A percentile compares a stretch with the other conserved stretches of the same genome.
phyloP scores from a whole-genome alignment of 2,113 vertebrate genomes.

The Notothenia rossii region DNA sequence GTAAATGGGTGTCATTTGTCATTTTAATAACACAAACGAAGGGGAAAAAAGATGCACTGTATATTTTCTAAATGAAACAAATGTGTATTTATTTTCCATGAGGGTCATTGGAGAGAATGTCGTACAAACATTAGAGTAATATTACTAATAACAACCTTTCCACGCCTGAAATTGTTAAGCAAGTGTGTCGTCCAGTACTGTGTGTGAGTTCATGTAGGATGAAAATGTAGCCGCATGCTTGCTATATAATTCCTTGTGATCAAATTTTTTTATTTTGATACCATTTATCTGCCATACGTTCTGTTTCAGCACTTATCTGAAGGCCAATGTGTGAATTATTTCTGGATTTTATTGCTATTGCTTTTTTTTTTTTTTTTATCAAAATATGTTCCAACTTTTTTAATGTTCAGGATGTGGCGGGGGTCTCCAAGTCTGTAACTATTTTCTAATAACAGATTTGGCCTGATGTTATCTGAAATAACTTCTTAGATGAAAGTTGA shows the following conservation, averaged over 20 bases:
- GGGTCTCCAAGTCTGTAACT: constrained; percentile 70
- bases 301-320: constrained; percentile 61
- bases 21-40: constrained; percentile 84
- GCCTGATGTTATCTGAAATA: constrained; percentile 23
- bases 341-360: constrained; percentile 35
- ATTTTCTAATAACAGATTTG: constrained; percentile 44
- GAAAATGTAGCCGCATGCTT: constrained; percentile 87
- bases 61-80: constrained; percentile 87
- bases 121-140: constrained; percentile 77
- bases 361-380: constrained; percentile 11
- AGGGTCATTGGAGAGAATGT: constrained; percentile 84
- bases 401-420: constrained; percentile 6
- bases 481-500: constrained; percentile 1
- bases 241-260: constrained; percentile 78
- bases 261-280: constrained; percentile 43
- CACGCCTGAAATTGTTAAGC: constrained; percentile 82
- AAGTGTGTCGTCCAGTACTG: constrained; percentile 84
- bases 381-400: constrained; percentile 19
- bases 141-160: constrained; percentile 81
- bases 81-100: constrained; percentile 86
- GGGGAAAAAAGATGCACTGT: constrained; percentile 82
- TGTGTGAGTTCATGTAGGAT: constrained; percentile 85
- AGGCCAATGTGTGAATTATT: constrained; percentile 55
- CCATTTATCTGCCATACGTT: constrained; percentile 54
- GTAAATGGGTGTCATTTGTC: constrained; percentile 86